Percentiles rank a stretch among this genome's conserved stretches.
phyloP scores from a whole-genome alignment of 2,888 invertebrate species.

The Sturmia bella region DNA sequence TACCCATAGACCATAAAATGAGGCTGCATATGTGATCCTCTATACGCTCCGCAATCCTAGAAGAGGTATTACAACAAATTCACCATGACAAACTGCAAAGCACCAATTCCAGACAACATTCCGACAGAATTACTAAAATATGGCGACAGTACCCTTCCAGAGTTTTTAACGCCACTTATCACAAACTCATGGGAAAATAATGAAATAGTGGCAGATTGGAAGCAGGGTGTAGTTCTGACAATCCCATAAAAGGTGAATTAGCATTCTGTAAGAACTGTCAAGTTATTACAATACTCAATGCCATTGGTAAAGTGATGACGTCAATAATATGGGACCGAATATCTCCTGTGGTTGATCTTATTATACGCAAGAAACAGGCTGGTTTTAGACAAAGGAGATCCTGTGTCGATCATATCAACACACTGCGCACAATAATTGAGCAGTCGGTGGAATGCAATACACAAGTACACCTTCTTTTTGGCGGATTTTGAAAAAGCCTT shows the following conservation, averaged over 20 bases:
- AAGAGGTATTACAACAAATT: no score
- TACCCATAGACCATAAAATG: no score
- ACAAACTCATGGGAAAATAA: background rate
- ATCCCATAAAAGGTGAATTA: slow-evolving; percentile 4
- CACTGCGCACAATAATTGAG: no score
- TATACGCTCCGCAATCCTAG: no score
- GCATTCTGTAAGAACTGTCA: slow-evolving; percentile 1
- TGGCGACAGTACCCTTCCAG: background rate
- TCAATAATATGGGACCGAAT: slow-evolving; percentile 5
- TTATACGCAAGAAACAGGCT: slow-evolving; percentile 1
- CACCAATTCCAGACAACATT: background rate
- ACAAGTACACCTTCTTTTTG: no score
- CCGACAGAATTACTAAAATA: background rate
- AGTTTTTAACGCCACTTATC: background rate
- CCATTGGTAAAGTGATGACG: background rate
- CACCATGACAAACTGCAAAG: background rate
- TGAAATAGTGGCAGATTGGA: no score
- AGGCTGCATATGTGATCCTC: no score
- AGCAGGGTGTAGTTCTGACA: no score
- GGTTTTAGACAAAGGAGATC: slow-evolving; percentile 13
- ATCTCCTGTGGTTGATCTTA: background rate
- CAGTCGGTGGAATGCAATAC: no score
- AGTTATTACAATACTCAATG: slow-evolving; percentile 17
- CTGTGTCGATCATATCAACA: slow-evolving; percentile 21
- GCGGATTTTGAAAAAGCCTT: no score